Conservation (phyloP, 2,888 invertebrate species). For the Noctua pronuba region DNA sequence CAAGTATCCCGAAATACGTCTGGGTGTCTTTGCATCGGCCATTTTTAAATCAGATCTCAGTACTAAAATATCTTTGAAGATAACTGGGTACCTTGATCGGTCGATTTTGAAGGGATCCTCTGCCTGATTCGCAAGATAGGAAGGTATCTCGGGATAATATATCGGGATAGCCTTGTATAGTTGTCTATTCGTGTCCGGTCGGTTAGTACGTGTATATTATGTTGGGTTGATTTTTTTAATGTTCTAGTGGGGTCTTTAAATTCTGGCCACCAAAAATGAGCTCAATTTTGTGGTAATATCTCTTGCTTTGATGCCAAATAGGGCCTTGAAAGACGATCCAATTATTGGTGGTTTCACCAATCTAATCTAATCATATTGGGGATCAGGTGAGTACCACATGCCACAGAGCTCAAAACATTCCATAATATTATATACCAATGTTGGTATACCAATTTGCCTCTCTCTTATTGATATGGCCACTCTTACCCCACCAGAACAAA, state of each 20-base stretch:
- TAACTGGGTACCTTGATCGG: background rate
- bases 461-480: background rate
- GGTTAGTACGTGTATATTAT: slow-evolving; percentile 24
- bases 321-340: background rate
- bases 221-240: slow-evolving; percentile 1
- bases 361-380: too few species aligned
- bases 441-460: background rate
- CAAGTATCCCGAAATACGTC: background rate
- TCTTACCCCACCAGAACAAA: background rate
- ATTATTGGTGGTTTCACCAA: background rate
- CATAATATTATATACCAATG: background rate
- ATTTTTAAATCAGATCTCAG: background rate
- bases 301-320: background rate
- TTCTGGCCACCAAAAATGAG: background rate
- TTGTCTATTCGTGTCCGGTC: slow-evolving; percentile 30
- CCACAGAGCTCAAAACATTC: slow-evolving; percentile 2
- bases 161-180: background rate
- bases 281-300: background rate
- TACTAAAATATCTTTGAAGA: background rate
- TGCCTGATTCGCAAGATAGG: background rate
- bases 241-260: background rate
- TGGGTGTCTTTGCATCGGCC: background rate
- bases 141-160: background rate
- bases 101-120: background rate
- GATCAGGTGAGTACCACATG: too few species aligned